Base-by-base conservation (phyloP, 1,140 invertebrate genomes). In the Trichoplusia ni region DNA sequence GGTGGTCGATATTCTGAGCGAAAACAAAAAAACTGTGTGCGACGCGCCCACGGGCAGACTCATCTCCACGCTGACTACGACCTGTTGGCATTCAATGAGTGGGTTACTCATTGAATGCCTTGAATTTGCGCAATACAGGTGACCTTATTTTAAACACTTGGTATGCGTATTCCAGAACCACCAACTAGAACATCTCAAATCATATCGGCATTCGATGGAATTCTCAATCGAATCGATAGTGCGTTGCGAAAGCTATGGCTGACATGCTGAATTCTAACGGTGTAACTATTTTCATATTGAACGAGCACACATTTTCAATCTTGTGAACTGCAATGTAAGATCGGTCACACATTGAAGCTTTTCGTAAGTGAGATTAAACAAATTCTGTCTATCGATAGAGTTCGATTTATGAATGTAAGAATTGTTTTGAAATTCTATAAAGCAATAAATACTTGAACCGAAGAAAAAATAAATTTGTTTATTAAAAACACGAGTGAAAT, bases 51-150 rank as follows among this genome's bases (percentile, higher is more conserved):
- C 81, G 54, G 56, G 18, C 62, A 58, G 8, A 6, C 38, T 37
- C 37, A 18, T 54, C 19, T 58, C 40, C 62, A 5, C 58, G 67
- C 68, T 82, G 80, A 82, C 76, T 79, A 71, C 51, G 62, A 63
- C 67, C 60, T 58, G 64, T 71, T 67, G 74, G 78, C 60, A 82
- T 81, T 76, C 73, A 67, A 71, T 81, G 75, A 81, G 69, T 78
- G n/a, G n/a, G n/a, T n/a, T n/a, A n/a, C n/a, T n/a, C n/a, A n/a
- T n/a, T n/a, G n/a, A n/a, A n/a, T n/a, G n/a, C n/a, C n/a, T n/a
- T n/a, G n/a, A 79, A 81, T 77, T 79, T 79, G 77, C 77, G 81
- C 65, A 81, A 83, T 70, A 67, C 77, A 78, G 73, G 74, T 79
- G 67, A 74, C 64, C 73, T 78, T 75, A 74, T 81, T 83, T 70